Evolutionary conservation across 1,140 invertebrate species (phyloP), one percentile per base, ranked within the genome.

Genomic region (Magallana angulata): DNA sequence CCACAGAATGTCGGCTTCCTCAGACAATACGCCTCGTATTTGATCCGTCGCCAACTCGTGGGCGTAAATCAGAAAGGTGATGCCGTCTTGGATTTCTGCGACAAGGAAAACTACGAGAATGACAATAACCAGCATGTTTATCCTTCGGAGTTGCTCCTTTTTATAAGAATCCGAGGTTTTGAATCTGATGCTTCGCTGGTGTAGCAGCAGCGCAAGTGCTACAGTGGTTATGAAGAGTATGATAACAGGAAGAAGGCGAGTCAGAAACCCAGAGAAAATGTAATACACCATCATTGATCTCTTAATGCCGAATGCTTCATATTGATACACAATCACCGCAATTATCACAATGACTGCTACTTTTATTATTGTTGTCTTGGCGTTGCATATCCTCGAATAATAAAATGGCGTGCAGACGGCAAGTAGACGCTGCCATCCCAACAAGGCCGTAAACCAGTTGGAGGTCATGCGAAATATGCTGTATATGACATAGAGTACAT

Each of bases 371-470:
- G 88, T 68, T 30, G 16, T 58, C 36, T 80, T 87, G 18, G 86
- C 30, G 6, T 82, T 84, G 64, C 88, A 89, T 14, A 89, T 57
- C 11, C n/a, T 80, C 18, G 57, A 86, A 14, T 83, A 82, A 14
- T 62, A 57, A 57, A 89, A 89, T 8, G 88, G 88, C 16, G 87
- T 56, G 12, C 85, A 84, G 48, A 89, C 85, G 9, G 64, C 71
- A n/a, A 89, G 82, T 64, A 80, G 84, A 11, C 88, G 85, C n/a
- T 89, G 85, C 11, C 87, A 36, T 8, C 88, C 88, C 12, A 89
- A 18, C 14, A 86, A 58, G 4, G 83, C 88, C 14, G 88, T 89
- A 8, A 89, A 84, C 88, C 88, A 89, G 62, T 89, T 89, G 18
- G 88, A 89, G n/a, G 85, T 58, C 18, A 64, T 84, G 24, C 88